A percentile compares a stretch with the other conserved stretches of the same genome.
phyloP scores from a whole-genome alignment of 2,797 vertebrate genomes.

The Dallia pectoralis region DNA sequence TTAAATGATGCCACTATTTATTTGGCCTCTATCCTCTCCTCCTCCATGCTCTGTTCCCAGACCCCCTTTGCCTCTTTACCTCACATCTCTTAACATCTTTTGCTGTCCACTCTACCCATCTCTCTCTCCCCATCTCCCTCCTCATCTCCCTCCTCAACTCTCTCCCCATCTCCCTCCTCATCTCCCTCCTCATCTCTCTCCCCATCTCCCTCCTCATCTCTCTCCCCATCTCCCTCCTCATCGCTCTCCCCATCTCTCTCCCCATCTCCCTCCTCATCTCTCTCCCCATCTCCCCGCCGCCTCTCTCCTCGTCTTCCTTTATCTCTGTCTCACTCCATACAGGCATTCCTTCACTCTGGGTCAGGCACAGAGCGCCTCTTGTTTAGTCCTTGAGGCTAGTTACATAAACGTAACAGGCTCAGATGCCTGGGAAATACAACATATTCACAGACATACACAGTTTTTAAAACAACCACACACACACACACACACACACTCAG shows the following conservation, averaged over 20 bases:
- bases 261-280: slow-evolving; percentile 32
- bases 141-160: background rate
- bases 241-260: slow-evolving; percentile 1
- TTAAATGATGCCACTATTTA: background rate
- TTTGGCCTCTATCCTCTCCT: background rate
- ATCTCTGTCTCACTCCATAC: slow-evolving; percentile 34
- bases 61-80: background rate
- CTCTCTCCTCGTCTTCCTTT: slow-evolving; percentile 13
- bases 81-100: background rate
- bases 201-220: slow-evolving; percentile 18
- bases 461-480: slow-evolving; percentile 34
- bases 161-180: background rate
- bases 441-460: slow-evolving; percentile 18
- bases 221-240: slow-evolving; percentile 19
- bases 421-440: slow-evolving; percentile 67
- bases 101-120: background rate
- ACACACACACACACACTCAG: background rate
- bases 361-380: slow-evolving; percentile 76
- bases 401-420: slow-evolving; percentile 71
- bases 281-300: slow-evolving; percentile 42
- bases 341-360: slow-evolving; percentile 59
- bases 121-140: background rate
- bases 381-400: slow-evolving; percentile 73
- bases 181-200: slow-evolving; percentile 1
- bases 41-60: background rate